phyloP scores from a whole-genome alignment of 2,888 invertebrate genomes.

The Synanthedon formicaeformis region DNA sequence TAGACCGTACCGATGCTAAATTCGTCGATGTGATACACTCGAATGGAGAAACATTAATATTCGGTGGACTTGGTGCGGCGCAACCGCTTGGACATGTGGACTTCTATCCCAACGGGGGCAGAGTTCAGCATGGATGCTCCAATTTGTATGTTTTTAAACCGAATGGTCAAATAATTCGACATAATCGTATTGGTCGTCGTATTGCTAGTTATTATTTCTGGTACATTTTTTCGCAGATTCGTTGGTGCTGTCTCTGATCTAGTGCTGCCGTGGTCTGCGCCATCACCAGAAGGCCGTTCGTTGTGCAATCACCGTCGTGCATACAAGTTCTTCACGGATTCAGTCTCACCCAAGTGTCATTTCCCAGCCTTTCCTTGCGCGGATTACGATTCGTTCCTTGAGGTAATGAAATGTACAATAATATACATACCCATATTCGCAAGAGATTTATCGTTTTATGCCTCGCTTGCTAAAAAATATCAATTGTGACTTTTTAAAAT shows the following conservation, averaged over 20 bases:
- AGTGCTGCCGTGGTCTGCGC: slow-evolving; percentile 81
- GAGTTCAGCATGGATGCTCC: slow-evolving; percentile 92
- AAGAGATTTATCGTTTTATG: slow-evolving; percentile 82
- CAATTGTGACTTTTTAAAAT: neutral
- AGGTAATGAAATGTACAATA: slow-evolving; percentile 41
- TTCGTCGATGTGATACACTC: slow-evolving; percentile 95
- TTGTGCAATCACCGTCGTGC: slow-evolving; percentile 94
- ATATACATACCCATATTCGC: neutral
- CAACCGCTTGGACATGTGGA: slow-evolving; percentile 94
- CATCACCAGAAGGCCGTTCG: slow-evolving; percentile 80
- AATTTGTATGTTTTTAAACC: slow-evolving; percentile 71
- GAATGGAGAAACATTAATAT: slow-evolving; percentile 91
- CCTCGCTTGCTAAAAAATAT: slow-evolving; percentile 10
- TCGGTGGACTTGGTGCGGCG: slow-evolving; percentile 90
- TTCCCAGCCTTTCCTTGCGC: slow-evolving; percentile 93
- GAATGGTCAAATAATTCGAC: too few species aligned
- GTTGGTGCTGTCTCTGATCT: slow-evolving; percentile 92
- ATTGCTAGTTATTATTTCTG: neutral
- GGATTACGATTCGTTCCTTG: slow-evolving; percentile 85
- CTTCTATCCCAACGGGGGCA: slow-evolving; percentile 92
- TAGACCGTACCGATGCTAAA: slow-evolving; percentile 86
- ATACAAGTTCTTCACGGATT: slow-evolving; percentile 94
- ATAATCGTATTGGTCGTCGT: too few species aligned
- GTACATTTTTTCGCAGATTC: slow-evolving; percentile 57
- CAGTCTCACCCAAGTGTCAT: slow-evolving; percentile 89